phyloP scores from a whole-genome alignment of 2,888 invertebrate genomes.

The Hirtodrosophila histrioides region DNA sequence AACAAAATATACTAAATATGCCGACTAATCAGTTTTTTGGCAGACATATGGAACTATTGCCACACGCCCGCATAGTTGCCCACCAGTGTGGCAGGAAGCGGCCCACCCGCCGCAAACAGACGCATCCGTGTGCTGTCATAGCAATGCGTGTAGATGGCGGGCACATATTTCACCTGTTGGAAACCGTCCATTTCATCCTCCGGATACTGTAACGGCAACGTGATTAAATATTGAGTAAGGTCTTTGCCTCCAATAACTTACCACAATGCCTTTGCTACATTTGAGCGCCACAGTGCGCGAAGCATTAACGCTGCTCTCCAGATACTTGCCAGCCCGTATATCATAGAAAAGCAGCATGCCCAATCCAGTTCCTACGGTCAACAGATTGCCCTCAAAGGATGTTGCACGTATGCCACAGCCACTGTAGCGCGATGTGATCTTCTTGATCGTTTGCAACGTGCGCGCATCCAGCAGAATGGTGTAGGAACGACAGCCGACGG shows the following conservation, averaged over 20 bases:
- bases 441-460: constrained; percentile 92
- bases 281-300: constrained; percentile 94
- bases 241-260: constrained; percentile 82
- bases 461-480: constrained; percentile 95
- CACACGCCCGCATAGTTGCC: constrained; percentile 98
- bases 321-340: constrained; percentile 94
- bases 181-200: constrained; percentile 94
- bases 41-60: constrained; percentile 87
- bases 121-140: constrained; percentile 96
- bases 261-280: constrained; percentile 95
- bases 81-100: constrained; percentile 94
- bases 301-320: constrained; percentile 95
- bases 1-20: constrained; percentile 41
- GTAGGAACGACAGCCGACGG: constrained; percentile 97
- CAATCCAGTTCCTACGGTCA: constrained; percentile 96
- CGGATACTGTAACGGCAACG: constrained; percentile 87
- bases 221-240: not conserved
- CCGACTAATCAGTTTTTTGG: constrained; percentile 55
- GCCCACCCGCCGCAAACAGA: constrained; percentile 97
- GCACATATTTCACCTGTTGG: constrained; percentile 93
- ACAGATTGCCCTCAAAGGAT: constrained; percentile 94
- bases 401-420: constrained; percentile 97
- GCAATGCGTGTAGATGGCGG: constrained; percentile 98
- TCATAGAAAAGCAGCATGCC: constrained; percentile 98
- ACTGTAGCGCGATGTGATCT: constrained; percentile 93